phyloP scores from a whole-genome alignment of 2,113 vertebrate genomes.

The Leucoraja erinaceus region DNA sequence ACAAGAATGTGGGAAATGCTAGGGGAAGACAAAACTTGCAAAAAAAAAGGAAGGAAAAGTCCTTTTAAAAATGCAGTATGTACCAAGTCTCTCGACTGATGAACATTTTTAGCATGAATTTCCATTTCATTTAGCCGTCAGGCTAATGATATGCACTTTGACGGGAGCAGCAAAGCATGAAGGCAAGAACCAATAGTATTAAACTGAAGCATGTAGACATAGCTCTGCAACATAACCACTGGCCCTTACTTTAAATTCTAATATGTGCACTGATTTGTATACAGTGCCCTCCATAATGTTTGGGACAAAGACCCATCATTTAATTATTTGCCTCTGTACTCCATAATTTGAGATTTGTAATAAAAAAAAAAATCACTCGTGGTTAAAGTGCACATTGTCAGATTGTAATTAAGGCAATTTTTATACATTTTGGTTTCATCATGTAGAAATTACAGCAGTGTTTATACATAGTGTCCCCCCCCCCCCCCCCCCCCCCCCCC shows the following conservation, averaged over 20 bases:
- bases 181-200: constrained; percentile 67
- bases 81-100: constrained; percentile 17
- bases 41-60: not conserved
- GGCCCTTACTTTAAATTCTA: constrained; percentile 34
- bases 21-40: not conserved
- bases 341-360: too few species aligned
- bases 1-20: not conserved
- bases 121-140: constrained; percentile 74
- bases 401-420: too few species aligned
- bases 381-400: too few species aligned
- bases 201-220: constrained; percentile 41
- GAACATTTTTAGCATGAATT: constrained; percentile 73
- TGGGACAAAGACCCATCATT: too few species aligned
- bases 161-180: constrained; percentile 72
- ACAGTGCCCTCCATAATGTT: too few species aligned
- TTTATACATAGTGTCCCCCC: too few species aligned
- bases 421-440: too few species aligned
- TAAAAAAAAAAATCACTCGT: too few species aligned
- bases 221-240: constrained; percentile 34
- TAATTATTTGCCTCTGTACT: too few species aligned
- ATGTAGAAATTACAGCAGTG: too few species aligned
- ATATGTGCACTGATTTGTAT: constrained; percentile 30
- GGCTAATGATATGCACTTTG: constrained; percentile 73
- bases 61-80: not conserved
- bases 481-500: too few species aligned